These are phyloP conservation scores for Dyspetes luteomarginatus DNA, from an alignment of 2,888 invertebrate species.

Conservation along the genomic window DNA sequence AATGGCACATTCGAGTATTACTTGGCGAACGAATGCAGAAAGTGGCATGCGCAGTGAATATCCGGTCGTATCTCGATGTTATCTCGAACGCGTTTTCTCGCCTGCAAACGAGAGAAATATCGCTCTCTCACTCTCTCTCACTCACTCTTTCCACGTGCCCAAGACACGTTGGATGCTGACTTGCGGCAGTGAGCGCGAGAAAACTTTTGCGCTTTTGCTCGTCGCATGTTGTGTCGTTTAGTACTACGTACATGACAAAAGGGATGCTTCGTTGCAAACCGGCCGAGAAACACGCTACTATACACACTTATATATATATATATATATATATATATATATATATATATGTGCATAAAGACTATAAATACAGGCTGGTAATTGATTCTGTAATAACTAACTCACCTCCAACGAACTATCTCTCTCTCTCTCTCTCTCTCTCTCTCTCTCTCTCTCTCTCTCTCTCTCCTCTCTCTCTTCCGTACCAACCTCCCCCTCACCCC, in stretches of 20 bases:
- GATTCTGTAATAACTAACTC: conserved; percentile 83
- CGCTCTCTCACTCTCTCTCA: conserved; percentile 43
- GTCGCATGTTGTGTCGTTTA: conserved; percentile 51
- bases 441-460: conserved; percentile 55
- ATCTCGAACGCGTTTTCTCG: conserved; percentile 70
- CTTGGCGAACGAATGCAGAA: conserved; percentile 15
- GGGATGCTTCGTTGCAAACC: conserved; percentile 29
- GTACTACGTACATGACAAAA: conserved; percentile 42
- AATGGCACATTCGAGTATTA: conserved; percentile 19
- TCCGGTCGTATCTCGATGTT: conserved; percentile 78
- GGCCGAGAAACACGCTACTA: conserved; percentile 60
- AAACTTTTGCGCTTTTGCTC: conserved; percentile 45
- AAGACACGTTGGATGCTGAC: too few relatives aligned
- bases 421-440: conserved; percentile 55
- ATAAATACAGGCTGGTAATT: conserved; percentile 82
- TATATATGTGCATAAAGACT: conserved; percentile 62
- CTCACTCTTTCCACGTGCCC: conserved; percentile 21
- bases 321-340: conserved; percentile 24
- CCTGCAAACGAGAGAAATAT: conserved; percentile 34
- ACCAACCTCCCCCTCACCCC: not conserved
- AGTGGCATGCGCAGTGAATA: conserved; percentile 76
- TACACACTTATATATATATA: conserved; percentile 22
- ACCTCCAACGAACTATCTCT: conserved; percentile 68
- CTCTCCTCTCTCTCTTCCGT: conserved; percentile 51
- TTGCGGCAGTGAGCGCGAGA: conserved; percentile 36